Base-by-base conservation (phyloP, 2,888 invertebrate species). In the Desoria tigrina region DNA sequence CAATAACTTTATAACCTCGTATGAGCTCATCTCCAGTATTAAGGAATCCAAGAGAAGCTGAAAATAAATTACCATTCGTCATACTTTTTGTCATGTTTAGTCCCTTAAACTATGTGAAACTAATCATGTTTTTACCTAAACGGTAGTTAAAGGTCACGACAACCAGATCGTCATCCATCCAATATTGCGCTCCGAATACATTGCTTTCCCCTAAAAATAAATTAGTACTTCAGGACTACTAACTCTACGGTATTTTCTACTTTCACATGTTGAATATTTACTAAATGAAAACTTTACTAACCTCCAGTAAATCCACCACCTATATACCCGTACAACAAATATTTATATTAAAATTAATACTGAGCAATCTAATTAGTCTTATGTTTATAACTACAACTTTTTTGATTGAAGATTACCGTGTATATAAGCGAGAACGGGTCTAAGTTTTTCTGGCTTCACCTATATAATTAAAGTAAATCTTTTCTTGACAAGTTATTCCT, bases 151-250 rank as follows among this genome's bases (percentile, higher is more conserved):
- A 56, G 4, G 61, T 55, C 7, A 73, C 71, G 2, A 73, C 42
- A 11, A 73, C 63, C 21, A 68, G 42, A n/a, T 68, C 66, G 39
- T 65, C 14, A 21, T 71, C 73, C 69, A 73, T 71, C 7, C 71
- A 69, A 45, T 73, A 73, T 51, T 71, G 69, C n/a, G 65, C 68
- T n/a, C 64, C 58, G 32, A 69, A 73, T 63, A 66, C 65, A 55
- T 11, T 42, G 24, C 32, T 51, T 53, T 42, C 67, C 56, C 26
- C 68, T 1, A 53, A 55, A 6, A 65, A 1, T n/a, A 60, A 51
- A 24, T 24, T 21, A 9, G 4, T n/a, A 45, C 6, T 45, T n/a
- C 18, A 16, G 6, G 6, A 21, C 21, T 9, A 16, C 6, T 45
- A 9, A 45, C n/a, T 18, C n/a, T n/a, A n/a, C n/a, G n/a, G n/a